Base-by-base conservation (phyloP, 2,113 vertebrate species). In the Callionymus lyra region DNA sequence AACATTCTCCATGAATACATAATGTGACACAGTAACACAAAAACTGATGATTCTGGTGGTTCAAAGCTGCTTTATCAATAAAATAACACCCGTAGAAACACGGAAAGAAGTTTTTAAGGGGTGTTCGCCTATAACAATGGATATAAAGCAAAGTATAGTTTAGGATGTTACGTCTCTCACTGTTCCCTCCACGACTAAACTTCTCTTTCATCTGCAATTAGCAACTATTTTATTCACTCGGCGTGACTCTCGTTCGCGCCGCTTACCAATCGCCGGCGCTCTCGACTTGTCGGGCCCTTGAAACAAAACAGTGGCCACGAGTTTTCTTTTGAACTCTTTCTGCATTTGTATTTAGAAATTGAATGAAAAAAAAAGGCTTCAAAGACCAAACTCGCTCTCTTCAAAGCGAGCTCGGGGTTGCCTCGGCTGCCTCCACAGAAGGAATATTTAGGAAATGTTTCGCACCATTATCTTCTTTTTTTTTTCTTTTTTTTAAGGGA, bases 351-450 rank as follows among this genome's bases (percentile, higher is more conserved):
- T 83, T 80, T 77, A 75, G 82, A 82, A 79, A 63, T 43, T 57
- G 69, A 71, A 69, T 59, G 67, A 74, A 83, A 77, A 79, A 83
- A 77, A 79, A 76, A 82, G 74, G 68, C 80, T 84, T 84, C 80
- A 84, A 83, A 84, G 80, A 71, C 57, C 68, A 47, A 56, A 45
- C 68, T 68, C 61, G 13, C 56, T 43, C 41, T 68, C 81, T 85
- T 86, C 84, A 85, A 84, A 84, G 82, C 41, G 51, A 65, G 49
- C 68, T 76, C 68, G n/a, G 55, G 65, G 50, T 76, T 76, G 76
- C 69, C 72, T 74, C 53, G 15, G 59, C 65, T 62, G 72, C 72
- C 66, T 73, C 63, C 6, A 54, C 45, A 34, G 60, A 79, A 53
- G 70, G 67, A 35, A 69, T 71, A 77, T 72, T 72, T 70, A 50